These are phyloP conservation scores for Porphyrio hochstetteri DNA, from an alignment of 2,113 vertebrate genomes.

Conservation along the genomic window DNA sequence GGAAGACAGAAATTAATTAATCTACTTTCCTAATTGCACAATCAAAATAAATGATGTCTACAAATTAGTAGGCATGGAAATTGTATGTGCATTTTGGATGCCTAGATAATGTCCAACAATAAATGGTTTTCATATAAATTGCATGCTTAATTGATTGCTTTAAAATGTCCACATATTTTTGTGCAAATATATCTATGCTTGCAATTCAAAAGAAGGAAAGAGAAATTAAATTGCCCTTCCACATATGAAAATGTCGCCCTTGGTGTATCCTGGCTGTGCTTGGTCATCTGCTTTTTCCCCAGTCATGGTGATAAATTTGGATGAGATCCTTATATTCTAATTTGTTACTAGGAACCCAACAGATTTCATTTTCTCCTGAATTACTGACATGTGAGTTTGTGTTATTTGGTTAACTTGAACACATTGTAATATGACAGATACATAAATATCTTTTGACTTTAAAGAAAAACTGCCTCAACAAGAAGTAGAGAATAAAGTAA, in stretches of 20 bases:
- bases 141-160: slow-evolving; percentile 72
- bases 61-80: slow-evolving; percentile 73
- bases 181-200: slow-evolving; percentile 52
- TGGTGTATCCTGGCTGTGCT: slow-evolving; percentile 23
- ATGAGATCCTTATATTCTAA: slow-evolving; percentile 37
- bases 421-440: slow-evolving; percentile 24
- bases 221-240: slow-evolving; percentile 64
- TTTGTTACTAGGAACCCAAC: slow-evolving; percentile 54
- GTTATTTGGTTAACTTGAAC: slow-evolving; percentile 5
- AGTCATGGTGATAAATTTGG: slow-evolving; percentile 40
- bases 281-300: slow-evolving; percentile 51
- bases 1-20: slow-evolving; percentile 72
- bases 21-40: slow-evolving; percentile 75
- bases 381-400: slow-evolving; percentile 44
- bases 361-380: slow-evolving; percentile 64
- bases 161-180: slow-evolving; percentile 59
- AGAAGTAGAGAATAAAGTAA: background rate
- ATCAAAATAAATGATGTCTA: slow-evolving; percentile 76
- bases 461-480: background rate
- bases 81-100: slow-evolving; percentile 64
- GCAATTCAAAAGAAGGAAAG: slow-evolving; percentile 48
- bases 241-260: slow-evolving; percentile 41
- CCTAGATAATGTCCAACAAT: slow-evolving; percentile 66
- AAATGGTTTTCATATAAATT: slow-evolving; percentile 74
- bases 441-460: background rate